Base-by-base conservation (phyloP, 1,140 invertebrate genomes). In the Conopomorpha cramerella region DNA sequence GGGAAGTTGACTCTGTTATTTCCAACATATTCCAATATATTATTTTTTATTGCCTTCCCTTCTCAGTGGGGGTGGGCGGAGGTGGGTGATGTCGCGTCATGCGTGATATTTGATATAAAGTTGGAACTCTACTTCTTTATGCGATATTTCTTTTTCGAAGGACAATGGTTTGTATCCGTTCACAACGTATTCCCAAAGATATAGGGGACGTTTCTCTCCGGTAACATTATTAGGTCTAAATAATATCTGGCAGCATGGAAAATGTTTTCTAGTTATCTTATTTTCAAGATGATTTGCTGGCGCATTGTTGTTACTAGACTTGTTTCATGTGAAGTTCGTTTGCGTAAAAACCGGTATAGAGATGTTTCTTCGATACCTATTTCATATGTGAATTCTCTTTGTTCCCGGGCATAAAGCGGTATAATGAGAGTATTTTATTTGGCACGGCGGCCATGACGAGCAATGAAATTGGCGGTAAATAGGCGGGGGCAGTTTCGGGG, bases 1-100 rank as follows among this genome's bases (percentile, higher is more conserved):
- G 53, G 51, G 51, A 53, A 72, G 65, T 74, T 73, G 67, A 77
- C 73, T 61, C 58, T 73, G 73, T 77, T 78, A 77, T 78, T 77
- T 73, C 71, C 73, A 78, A 74, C 72, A 77, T 76, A 79, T 77
- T 79, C 77, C 72, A 77, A 79, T 77, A 79, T 79, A 77, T 79
- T 79, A 79, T 79, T 77, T 79, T 79, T 79, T 77, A 77, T 77
- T 71, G 68, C 67, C 67, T 52, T 43, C 60, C 55, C 51, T n/a
- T n/a, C n/a, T 38, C 28, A 12, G n/a, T 12, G 28, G 26, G 23
- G 44, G 38, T 57, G 37, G 58, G n/a, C n/a, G n/a, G n/a, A n/a
- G 55, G 36, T 41, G 55, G 53, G 49, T 49, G 51, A 49, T 43
- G 58, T 55, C 42, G 64, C 58, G 68, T 71, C 67, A 72, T 71